Evolutionary conservation across 2,113 vertebrate species (phyloP).

Genomic region (Pleuronectes platessa): DNA sequence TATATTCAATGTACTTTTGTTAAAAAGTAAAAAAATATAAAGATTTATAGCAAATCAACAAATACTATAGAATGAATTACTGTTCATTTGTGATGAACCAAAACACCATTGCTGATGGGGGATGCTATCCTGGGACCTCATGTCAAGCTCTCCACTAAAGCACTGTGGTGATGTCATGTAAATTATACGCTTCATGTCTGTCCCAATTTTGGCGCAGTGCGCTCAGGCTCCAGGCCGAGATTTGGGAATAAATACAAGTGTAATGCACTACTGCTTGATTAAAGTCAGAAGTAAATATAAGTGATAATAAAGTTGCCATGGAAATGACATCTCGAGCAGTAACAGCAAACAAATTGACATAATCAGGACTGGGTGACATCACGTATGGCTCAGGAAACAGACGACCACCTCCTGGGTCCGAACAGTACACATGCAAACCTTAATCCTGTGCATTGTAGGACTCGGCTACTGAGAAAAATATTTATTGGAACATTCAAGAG

Average conservation of each 20-base stretch:
- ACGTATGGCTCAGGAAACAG: slow-evolving; percentile 18
- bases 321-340: slow-evolving; percentile 38
- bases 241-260: slow-evolving; percentile 40
- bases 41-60: neutral
- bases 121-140: neutral
- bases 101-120: neutral
- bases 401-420: slow-evolving; percentile 5
- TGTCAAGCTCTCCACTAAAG: neutral
- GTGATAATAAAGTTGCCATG: slow-evolving; percentile 56
- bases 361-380: slow-evolving; percentile 50
- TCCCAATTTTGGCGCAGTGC: slow-evolving; percentile 19
- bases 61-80: neutral
- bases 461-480: slow-evolving; percentile 36
- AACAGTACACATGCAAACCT: slow-evolving; percentile 40
- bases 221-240: slow-evolving; percentile 16
- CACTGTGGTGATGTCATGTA: slow-evolving; percentile 31
- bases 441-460: slow-evolving; percentile 26
- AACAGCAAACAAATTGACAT: slow-evolving; percentile 43
- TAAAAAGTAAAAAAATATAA: neutral
- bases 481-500: slow-evolving; percentile 27
- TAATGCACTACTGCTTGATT: slow-evolving; percentile 39
- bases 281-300: slow-evolving; percentile 46
- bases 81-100: neutral
- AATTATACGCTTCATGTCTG: slow-evolving; percentile 27
- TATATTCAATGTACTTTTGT: neutral